Conservation (phyloP, 2,888 invertebrate genomes). For the Empis stercorea region DNA sequence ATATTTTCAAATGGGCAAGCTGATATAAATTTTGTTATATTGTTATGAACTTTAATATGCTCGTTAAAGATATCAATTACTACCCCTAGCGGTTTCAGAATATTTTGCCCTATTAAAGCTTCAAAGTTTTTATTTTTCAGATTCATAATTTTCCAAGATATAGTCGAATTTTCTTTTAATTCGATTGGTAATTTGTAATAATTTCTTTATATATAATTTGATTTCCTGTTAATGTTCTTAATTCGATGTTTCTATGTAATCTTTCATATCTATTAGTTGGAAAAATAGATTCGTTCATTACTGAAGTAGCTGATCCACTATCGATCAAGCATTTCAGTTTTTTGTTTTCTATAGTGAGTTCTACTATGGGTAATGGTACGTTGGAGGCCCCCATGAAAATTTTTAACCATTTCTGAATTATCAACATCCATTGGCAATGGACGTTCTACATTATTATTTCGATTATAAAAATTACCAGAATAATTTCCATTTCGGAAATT, state of each 20-base stretch:
- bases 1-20: neutral
- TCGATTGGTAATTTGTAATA: neutral
- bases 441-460: neutral
- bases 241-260: neutral
- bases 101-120: neutral
- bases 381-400: neutral
- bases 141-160: neutral
- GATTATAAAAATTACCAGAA: neutral
- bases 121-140: neutral
- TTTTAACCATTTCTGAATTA: neutral
- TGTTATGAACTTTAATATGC: neutral
- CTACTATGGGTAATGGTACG: neutral
- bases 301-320: neutral
- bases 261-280: neutral
- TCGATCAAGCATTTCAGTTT: neutral
- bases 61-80: neutral
- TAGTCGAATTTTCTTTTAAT: neutral
- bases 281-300: neutral
- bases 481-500: neutral
- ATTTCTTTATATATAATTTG: neutral
- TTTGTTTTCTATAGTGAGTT: neutral
- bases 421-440: neutral
- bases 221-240: neutral
- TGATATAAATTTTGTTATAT: neutral
- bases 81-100: neutral